Base-by-base conservation (phyloP, 1,140 invertebrate genomes). In the Nymphalis io region DNA sequence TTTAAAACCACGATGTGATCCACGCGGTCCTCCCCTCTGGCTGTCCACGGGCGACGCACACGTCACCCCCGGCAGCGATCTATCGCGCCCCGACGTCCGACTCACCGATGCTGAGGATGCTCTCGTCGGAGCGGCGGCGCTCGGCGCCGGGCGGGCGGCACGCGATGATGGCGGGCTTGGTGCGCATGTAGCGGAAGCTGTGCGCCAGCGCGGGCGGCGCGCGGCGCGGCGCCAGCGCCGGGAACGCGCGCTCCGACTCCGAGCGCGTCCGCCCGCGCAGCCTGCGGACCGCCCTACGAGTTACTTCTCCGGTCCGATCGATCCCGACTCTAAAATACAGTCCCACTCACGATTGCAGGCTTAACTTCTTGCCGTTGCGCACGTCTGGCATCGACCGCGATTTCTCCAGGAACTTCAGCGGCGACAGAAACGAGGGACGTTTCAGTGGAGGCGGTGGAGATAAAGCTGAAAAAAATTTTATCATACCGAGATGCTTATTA, bases 111-210 rank as follows among this genome's bases (percentile, higher is more conserved):
- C 92, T 92, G 4, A 93, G 76, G 39, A 93, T 93, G 11, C 93
- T 93, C 23, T 90, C 87, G n/a, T 90, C 86, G 15, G 93, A 93
- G 33, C 92, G 81, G 20, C 93, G 86, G 40, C 93, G 85, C 73
- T 96, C 94, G 77, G 96, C 95, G 48, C 94, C 95, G 3, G 96
- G 96, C 2, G 95, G 94, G 86, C 96, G 96, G 75, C 97, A 96
- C 1, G 96, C 95, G 44, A 97, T 96, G 53, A 97, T 96, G 0
- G 96, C 96, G 1, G 96, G 96, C 81, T 97, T 97, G 58, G 94
- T 95, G 42, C 96, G 90, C 96, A 97, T 97, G 80, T 97, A 97
- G 20, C 96, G 93, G 84, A 96, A 96, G 82, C 95, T 96, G 79
- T 96, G 95, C 1, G 95, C 96, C 85, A 15, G 94, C 94, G 79